Percentiles rank a stretch among this genome's conserved stretches.
These are phyloP conservation scores for Diorhabda sublineata DNA, from an alignment of 1,140 invertebrate genomes.

Conservation along the genomic window DNA sequence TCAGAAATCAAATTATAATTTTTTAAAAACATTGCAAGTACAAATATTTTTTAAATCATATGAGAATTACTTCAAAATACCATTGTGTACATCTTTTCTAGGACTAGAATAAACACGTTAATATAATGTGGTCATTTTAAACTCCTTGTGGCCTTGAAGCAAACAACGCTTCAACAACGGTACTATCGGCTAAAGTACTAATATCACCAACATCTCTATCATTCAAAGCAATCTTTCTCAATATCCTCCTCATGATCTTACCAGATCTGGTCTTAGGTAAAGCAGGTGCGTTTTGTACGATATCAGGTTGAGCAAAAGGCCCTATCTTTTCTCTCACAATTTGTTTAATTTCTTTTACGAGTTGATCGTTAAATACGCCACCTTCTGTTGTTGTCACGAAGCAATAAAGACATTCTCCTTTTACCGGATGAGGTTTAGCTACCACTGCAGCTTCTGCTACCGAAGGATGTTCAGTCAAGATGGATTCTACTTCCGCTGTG, in stretches of 20 bases:
- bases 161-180: conserved; percentile 76
- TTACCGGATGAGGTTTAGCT: conserved; percentile 85
- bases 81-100: too few relatives aligned
- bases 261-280: conserved; percentile 96
- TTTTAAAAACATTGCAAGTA: too few relatives aligned
- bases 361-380: conserved; percentile 61
- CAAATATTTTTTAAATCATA: too few relatives aligned
- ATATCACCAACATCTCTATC: conserved; percentile 88
- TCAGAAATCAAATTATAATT: too few relatives aligned
- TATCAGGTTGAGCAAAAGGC: conserved; percentile 93
- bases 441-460: conserved; percentile 95
- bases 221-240: conserved; percentile 88
- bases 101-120: too few relatives aligned
- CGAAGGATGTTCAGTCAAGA: conserved; percentile 75
- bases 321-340: conserved; percentile 90
- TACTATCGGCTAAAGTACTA: conserved; percentile 86
- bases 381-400: conserved; percentile 87
- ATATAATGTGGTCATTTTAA: conserved; percentile 12
- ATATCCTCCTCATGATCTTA: conserved; percentile 94
- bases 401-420: conserved; percentile 95
- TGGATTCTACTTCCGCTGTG: conserved; percentile 92
- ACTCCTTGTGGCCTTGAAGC: conserved; percentile 56
- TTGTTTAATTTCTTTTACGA: conserved; percentile 73
- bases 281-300: conserved; percentile 85
- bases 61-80: too few relatives aligned